phyloP scores from a whole-genome alignment of 1,140 invertebrate genomes.

The Hirudo medicinalis region DNA sequence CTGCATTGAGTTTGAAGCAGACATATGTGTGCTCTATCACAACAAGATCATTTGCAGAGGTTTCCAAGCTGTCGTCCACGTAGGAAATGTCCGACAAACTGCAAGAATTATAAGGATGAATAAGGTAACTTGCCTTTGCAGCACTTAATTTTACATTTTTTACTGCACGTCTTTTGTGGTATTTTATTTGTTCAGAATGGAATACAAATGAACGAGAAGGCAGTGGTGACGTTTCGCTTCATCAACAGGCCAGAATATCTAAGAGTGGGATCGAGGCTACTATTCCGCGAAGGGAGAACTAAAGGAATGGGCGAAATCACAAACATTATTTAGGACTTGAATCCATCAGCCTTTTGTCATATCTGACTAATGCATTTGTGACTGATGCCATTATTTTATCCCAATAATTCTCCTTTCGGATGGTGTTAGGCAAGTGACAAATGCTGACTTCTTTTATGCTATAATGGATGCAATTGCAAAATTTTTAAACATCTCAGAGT shows the following conservation, averaged over 20 bases:
- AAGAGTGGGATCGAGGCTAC: constrained; percentile 64
- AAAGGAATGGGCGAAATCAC: constrained; percentile 69
- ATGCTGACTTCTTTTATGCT: too few species aligned
- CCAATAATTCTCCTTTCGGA: too few species aligned
- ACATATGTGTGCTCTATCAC: constrained; percentile 70
- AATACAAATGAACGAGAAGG: constrained; percentile 66
- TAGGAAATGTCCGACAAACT: constrained; percentile 86
- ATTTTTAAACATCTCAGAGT: too few species aligned
- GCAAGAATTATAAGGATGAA: constrained; percentile 51
- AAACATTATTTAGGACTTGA: not conserved
- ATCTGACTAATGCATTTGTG: constrained; percentile 28
- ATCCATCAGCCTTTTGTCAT: not conserved
- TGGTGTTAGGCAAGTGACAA: too few species aligned
- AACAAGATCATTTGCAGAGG: constrained; percentile 66
- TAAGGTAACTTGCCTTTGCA: constrained; percentile 29
- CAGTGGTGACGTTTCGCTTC: constrained; percentile 75
- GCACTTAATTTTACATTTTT: not conserved
- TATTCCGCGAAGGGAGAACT: constrained; percentile 78
- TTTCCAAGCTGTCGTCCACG: constrained; percentile 84
- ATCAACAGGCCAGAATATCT: constrained; percentile 78
- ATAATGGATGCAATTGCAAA: too few species aligned
- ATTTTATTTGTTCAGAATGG: constrained; percentile 28
- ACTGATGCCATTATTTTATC: too few species aligned
- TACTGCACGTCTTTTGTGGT: not conserved
- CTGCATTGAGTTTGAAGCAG: constrained; percentile 50